Conservation (phyloP, 2,797 vertebrate species). For the Schizothorax lantsangensis region DNA sequence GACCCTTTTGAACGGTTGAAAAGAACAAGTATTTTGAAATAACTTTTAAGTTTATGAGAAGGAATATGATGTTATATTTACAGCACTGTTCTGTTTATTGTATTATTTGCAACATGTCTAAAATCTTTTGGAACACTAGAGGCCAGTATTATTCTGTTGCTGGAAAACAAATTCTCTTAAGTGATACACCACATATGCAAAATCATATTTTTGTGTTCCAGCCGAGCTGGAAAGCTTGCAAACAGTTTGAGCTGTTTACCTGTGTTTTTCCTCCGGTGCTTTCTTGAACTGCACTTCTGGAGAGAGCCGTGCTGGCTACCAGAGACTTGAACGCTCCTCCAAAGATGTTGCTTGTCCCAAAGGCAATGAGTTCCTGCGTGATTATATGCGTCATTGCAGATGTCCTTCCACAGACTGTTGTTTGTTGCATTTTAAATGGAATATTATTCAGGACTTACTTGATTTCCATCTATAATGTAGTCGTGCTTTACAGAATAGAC, state of each 20-base stretch:
- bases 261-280: slow-evolving; percentile 98
- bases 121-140: slow-evolving; percentile 40
- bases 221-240: slow-evolving; percentile 3
- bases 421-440: background rate
- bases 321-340: slow-evolving; percentile 89
- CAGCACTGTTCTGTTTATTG: background rate
- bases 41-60: background rate
- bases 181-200: background rate
- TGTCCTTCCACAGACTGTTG: background rate
- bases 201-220: background rate
- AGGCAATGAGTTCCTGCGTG: slow-evolving; percentile 90
- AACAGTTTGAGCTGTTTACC: slow-evolving; percentile 73
- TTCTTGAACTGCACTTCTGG: slow-evolving; percentile 93
- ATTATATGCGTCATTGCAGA: background rate
- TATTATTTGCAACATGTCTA: background rate
- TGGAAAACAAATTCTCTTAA: slow-evolving; percentile 4
- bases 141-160: slow-evolving; percentile 35
- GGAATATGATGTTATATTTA: background rate
- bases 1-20: background rate
- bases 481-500: slow-evolving; percentile 94
- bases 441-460: slow-evolving; percentile 75
- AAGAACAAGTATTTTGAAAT: background rate
- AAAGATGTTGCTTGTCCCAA: slow-evolving; percentile 92
- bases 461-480: slow-evolving; percentile 90
- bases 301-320: slow-evolving; percentile 90